Conservation (phyloP, 2,888 invertebrate species). For the Trachelus troglodyta region DNA sequence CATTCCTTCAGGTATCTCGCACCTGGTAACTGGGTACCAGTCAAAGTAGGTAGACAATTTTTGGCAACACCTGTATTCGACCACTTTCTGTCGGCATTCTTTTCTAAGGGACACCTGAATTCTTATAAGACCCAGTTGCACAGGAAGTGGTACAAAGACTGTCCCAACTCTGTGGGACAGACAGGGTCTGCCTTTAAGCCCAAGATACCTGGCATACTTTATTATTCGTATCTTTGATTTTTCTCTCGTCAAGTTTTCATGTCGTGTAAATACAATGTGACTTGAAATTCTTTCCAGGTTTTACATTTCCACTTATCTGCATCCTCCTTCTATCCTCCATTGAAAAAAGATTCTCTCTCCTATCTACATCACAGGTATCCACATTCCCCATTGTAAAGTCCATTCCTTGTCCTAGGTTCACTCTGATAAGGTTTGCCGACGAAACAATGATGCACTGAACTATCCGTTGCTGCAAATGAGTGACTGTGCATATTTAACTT, state of each 20-base stretch:
- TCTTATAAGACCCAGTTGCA: neutral
- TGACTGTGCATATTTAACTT: slow-evolving; percentile 35
- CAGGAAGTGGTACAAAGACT: neutral
- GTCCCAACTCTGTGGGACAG: neutral
- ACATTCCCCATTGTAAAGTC: neutral
- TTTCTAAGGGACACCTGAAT: too few relatives aligned
- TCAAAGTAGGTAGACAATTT: neutral
- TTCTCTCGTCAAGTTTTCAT: neutral
- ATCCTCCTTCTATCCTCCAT: neutral
- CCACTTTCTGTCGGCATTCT: too few relatives aligned
- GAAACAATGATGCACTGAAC: neutral
- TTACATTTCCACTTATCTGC: neutral
- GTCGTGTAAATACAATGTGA: neutral
- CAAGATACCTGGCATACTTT: neutral
- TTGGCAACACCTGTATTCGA: neutral
- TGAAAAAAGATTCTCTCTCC: neutral
- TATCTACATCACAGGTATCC: neutral
- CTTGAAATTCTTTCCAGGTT: neutral
- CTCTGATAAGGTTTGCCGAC: neutral
- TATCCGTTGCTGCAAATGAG: neutral
- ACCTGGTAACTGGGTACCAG: neutral
- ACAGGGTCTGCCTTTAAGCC: neutral
- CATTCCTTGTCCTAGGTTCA: neutral
- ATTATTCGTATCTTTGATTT: neutral
- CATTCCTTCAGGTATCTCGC: neutral